Base-by-base conservation (phyloP, 2,888 invertebrate species). In the Charanyca ferruginea region DNA sequence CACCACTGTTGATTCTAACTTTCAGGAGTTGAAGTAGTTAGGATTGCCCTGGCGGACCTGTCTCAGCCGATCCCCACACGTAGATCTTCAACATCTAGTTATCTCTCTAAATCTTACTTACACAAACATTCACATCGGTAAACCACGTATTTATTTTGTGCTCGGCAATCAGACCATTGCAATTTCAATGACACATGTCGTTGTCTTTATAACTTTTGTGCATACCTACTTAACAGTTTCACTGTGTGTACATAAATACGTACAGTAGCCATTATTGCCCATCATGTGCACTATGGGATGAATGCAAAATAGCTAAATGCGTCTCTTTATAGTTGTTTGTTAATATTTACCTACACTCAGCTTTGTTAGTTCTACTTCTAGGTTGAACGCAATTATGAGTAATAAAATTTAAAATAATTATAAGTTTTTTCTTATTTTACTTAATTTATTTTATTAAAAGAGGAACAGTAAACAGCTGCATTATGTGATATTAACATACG, bases 341-440 rank as follows among this genome's bases (percentile, higher is more conserved):
- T 53, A 71, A 74, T 74, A 74, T 74, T 71, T 61, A 20, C 5
- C 35, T 45, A 48, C 42, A 55, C 38, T 44, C 42, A 11, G 55
- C 70, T 53, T 51, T 74, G 53, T 73, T 74, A 25, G 53, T 70
- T 53, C 25, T 47, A n/a, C 22, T 8, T 51, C 54, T 51, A 68
- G 54, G 22, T 51, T 61, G 18, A 66, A 65, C 49, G 49, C 54
- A 74, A 65, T 73, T 58, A 69, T 69, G n/a, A n/a, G n/a, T n/a
- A n/a, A n/a, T n/a, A n/a, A n/a, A n/a, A n/a, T n/a, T n/a, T n/a
- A n/a, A n/a, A n/a, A n/a, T n/a, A n/a, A n/a, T n/a, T n/a, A n/a
- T n/a, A n/a, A n/a, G n/a, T n/a, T n/a, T n/a, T n/a, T n/a, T 61
- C 32, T 47, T 52, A 51, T 60, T 67, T 48, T n/a, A n/a, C n/a